Percentiles rank a stretch among this genome's conserved stretches.
Evolutionary conservation across 2,888 invertebrate species (phyloP).

Genomic region (Reticulitermes lucifugus): DNA sequence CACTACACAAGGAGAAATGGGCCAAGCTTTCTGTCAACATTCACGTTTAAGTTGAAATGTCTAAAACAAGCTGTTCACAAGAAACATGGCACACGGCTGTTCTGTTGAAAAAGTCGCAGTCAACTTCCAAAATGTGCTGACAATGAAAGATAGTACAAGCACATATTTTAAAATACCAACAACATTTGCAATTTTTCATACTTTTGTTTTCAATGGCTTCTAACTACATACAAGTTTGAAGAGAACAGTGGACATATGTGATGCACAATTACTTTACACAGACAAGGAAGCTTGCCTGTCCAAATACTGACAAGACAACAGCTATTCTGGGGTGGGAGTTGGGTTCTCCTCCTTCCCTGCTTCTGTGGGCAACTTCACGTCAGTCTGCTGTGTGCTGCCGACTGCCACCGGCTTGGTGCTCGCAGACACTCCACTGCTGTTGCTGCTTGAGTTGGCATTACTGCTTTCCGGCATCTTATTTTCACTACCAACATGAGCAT

Average conservation of each 20-base stretch:
- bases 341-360: conserved; percentile 47
- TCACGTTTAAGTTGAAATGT: conserved; percentile 16
- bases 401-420: conserved; percentile 36
- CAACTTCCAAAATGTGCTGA: conserved; percentile 1
- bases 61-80: conserved; percentile 33
- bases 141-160: conserved; percentile 17
- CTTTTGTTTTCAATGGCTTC: conserved; percentile 12
- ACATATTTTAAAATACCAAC: conserved; percentile 10
- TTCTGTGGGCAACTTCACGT: conserved; percentile 40
- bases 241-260: background rate
- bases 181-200: conserved; percentile 18
- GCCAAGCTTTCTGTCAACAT: conserved; percentile 28
- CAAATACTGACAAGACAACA: no score
- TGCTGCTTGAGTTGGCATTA: conserved; percentile 28
- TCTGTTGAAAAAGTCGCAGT: background rate
- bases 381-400: conserved; percentile 32
- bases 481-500: conserved; percentile 36
- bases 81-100: background rate
- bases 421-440: conserved; percentile 9
- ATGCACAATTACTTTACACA: background rate
- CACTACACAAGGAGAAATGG: background rate
- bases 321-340: conserved; percentile 44
- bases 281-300: background rate
- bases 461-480: conserved; percentile 44
- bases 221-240: conserved; percentile 42